These are phyloP conservation scores for Monoplex corrugatus DNA, from an alignment of 2,888 invertebrate genomes.

Conservation along the genomic window DNA sequence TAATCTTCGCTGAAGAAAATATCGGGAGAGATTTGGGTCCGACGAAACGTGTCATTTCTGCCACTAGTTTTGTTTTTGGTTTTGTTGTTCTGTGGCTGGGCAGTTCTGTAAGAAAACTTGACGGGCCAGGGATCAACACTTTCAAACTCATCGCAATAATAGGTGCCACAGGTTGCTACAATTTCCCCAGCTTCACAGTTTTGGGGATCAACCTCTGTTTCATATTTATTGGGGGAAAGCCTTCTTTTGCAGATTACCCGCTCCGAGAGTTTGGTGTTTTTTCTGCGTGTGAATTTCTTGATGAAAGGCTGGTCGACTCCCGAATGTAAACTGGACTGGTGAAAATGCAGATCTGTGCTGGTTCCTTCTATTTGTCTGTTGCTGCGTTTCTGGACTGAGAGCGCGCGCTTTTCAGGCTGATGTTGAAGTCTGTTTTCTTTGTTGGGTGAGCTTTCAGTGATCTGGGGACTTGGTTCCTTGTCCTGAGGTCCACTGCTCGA, in stretches of 20 bases:
- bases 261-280: conserved; percentile 29
- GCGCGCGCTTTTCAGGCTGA: not conserved
- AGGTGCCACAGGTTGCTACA: not conserved
- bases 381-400: not conserved
- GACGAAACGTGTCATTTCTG: not conserved
- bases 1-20: not conserved
- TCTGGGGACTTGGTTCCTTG: not conserved
- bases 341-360: not conserved
- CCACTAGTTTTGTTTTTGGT: not conserved
- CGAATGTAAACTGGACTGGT: not conserved
- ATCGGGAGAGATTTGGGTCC: not conserved
- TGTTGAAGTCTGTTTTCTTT: not conserved
- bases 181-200: not conserved
- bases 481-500: not conserved
- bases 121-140: not conserved
- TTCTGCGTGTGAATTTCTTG: not conserved
- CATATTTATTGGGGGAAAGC: not conserved
- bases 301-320: not conserved
- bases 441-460: not conserved
- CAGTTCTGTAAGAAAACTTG: not conserved
- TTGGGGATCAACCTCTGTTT: conserved; percentile 24
- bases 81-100: not conserved
- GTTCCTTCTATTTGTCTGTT: not conserved
- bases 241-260: conserved; percentile 30
- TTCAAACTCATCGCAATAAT: not conserved